Percentiles rank a stretch among this genome's conserved stretches.
phyloP scores from a whole-genome alignment of 2,113 vertebrate genomes.

The Hymenochirus boettgeri region DNA sequence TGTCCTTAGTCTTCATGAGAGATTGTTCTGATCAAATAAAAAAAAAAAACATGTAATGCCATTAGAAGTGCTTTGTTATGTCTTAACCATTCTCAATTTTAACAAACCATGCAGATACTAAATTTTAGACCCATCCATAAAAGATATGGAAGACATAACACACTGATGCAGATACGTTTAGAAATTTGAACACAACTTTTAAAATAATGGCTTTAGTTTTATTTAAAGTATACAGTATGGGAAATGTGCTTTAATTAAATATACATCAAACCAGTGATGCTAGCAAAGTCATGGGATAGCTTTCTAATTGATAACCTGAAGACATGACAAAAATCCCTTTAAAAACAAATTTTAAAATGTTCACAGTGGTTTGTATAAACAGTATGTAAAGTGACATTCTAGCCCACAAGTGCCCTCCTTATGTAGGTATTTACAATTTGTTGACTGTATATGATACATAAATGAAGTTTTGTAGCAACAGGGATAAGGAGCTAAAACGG shows the following conservation, averaged over 20 bases:
- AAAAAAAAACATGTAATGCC: conserved; percentile 20
- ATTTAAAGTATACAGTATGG: conserved; percentile 52
- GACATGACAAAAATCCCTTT: conserved; percentile 68
- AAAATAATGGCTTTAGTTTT: conserved; percentile 74
- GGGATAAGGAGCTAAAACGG: conserved; percentile 52
- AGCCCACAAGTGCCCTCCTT: conserved; percentile 66
- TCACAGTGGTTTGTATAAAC: conserved; percentile 75
- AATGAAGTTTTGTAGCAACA: conserved; percentile 61
- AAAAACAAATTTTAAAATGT: conserved; percentile 57
- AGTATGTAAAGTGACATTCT: conserved; percentile 56
- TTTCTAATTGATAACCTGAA: conserved; percentile 51
- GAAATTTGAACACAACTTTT: conserved; percentile 62
- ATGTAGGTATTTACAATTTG: conserved; percentile 61
- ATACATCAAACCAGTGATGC: conserved; percentile 62
- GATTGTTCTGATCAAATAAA: neutral
- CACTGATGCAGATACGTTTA: conserved; percentile 48
- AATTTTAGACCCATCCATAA: conserved; percentile 21
- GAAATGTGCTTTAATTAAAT: conserved; percentile 65
- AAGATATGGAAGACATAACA: conserved; percentile 29
- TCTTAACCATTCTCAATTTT: conserved; percentile 24
- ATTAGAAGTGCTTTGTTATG: conserved; percentile 31
- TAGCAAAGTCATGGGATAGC: conserved; percentile 52
- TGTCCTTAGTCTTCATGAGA: conserved; percentile 11
- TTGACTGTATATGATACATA: conserved; percentile 45
- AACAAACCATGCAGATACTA: conserved; percentile 35